phyloP scores from a whole-genome alignment of 2,797 vertebrate species.

The Stomatorhinus walkeri region DNA sequence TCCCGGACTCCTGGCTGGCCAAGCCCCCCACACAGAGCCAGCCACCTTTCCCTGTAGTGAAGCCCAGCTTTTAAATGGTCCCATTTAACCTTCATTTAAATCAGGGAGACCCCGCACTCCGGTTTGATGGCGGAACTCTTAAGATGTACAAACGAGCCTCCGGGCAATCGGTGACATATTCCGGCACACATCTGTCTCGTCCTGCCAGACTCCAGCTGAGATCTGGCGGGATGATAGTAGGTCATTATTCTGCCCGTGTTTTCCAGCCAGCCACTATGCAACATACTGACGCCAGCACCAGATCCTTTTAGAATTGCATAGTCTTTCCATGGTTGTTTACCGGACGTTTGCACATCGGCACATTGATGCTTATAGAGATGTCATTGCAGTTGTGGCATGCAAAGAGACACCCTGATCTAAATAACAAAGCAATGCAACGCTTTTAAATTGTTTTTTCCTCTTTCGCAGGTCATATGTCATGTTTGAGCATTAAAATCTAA shows the following conservation, averaged over 20 bases:
- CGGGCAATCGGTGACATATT: constrained; percentile 55
- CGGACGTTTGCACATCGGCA: neutral
- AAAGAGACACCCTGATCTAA: neutral
- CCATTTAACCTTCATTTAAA: constrained; percentile 64
- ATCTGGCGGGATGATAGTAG: neutral
- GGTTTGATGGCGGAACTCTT: constrained; percentile 55
- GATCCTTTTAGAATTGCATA: neutral
- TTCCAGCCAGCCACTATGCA: neutral
- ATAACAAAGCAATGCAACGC: neutral
- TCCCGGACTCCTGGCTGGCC: constrained; percentile 35
- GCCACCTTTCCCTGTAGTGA: constrained; percentile 57
- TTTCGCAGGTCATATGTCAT: neutral
- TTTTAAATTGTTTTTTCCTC: neutral
- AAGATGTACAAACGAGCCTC: constrained; percentile 55
- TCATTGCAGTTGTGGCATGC: neutral
- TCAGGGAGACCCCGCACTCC: constrained; percentile 46
- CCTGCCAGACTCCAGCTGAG: constrained; percentile 25
- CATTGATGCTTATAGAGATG: neutral
- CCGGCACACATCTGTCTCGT: constrained; percentile 53
- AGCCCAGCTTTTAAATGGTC: constrained; percentile 59
- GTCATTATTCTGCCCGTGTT: constrained; percentile 10
- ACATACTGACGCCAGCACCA: neutral
- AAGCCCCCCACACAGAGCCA: constrained; percentile 39
- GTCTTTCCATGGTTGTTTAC: neutral
- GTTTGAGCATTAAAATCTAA: neutral